phyloP scores from a whole-genome alignment of 2,888 invertebrate species.

The Drosophila subsilvestris region DNA sequence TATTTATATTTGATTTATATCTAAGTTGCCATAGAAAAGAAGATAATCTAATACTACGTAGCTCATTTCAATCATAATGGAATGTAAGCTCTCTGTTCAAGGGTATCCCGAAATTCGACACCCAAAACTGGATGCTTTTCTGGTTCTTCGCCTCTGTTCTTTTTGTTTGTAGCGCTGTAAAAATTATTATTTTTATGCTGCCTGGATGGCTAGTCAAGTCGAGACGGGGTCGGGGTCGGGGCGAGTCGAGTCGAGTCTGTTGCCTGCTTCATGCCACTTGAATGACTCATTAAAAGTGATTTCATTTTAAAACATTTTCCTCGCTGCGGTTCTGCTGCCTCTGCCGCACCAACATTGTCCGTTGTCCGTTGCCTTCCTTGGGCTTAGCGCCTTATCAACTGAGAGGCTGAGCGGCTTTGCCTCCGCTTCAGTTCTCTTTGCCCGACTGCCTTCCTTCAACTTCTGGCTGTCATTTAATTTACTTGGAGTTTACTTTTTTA shows the following conservation, averaged over 20 bases:
- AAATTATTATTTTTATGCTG: constrained; percentile 73
- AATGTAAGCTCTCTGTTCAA: background rate
- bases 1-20: too few relatives aligned
- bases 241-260: constrained; percentile 27
- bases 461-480: constrained; percentile 65
- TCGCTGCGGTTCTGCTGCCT: constrained; percentile 64
- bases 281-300: constrained; percentile 80
- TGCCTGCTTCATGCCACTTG: constrained; percentile 71
- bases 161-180: constrained; percentile 62
- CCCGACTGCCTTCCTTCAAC: constrained; percentile 7
- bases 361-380: constrained; percentile 29
- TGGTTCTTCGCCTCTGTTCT: constrained; percentile 22
- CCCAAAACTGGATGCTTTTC: constrained; percentile 7
- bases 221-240: constrained; percentile 2
- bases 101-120: constrained; percentile 8
- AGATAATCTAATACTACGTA: too few relatives aligned
- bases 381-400: constrained; percentile 52
- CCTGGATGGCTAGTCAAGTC: constrained; percentile 51
- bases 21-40: too few relatives aligned
- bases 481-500: constrained; percentile 77
- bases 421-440: constrained; percentile 11
- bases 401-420: constrained; percentile 15
- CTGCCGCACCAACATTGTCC: constrained; percentile 16
- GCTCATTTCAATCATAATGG: too few relatives aligned
- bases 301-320: constrained; percentile 76